Percentiles rank a stretch among this genome's conserved stretches.
phyloP scores from a whole-genome alignment of 2,888 invertebrate genomes.

The Diploptera punctata region DNA sequence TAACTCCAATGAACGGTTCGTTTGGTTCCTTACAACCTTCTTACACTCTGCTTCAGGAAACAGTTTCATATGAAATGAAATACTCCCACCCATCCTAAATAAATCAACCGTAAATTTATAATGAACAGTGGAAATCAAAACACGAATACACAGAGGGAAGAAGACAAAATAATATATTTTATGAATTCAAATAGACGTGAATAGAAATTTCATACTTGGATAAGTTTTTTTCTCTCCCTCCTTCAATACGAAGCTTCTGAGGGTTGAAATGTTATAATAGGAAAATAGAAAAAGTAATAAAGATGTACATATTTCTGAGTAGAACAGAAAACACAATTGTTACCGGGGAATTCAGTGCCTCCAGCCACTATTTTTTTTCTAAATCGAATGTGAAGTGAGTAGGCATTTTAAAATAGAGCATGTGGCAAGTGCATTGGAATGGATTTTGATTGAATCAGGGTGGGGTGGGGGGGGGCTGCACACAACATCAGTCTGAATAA shows the following conservation, averaged over 20 bases:
- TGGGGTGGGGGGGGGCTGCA: neutral
- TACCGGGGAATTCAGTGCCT: too few species aligned
- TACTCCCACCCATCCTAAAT: neutral
- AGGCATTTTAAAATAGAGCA: too few species aligned
- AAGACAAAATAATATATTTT: neutral
- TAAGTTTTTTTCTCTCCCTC: neutral
- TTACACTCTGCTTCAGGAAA: too few species aligned
- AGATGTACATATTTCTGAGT: neutral
- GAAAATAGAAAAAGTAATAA: neutral
- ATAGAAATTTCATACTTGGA: conserved; percentile 4
- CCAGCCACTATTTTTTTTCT: neutral
- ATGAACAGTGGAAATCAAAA: neutral
- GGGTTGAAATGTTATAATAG: too few species aligned
- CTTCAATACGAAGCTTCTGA: too few species aligned
- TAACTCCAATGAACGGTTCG: too few species aligned
- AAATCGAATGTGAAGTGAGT: conserved; percentile 14
- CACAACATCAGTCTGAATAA: neutral
- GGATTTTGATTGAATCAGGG: conserved; percentile 10
- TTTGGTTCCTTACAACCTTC: too few species aligned
- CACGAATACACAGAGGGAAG: neutral
- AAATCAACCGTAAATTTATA: neutral
- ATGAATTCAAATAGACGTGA: neutral
- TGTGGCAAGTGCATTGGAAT: conserved; percentile 13
- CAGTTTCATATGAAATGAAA: too few species aligned
- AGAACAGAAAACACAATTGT: neutral